These are phyloP conservation scores for Leiothrix lutea DNA, from an alignment of 2,113 vertebrate genomes.

Conservation along the genomic window DNA sequence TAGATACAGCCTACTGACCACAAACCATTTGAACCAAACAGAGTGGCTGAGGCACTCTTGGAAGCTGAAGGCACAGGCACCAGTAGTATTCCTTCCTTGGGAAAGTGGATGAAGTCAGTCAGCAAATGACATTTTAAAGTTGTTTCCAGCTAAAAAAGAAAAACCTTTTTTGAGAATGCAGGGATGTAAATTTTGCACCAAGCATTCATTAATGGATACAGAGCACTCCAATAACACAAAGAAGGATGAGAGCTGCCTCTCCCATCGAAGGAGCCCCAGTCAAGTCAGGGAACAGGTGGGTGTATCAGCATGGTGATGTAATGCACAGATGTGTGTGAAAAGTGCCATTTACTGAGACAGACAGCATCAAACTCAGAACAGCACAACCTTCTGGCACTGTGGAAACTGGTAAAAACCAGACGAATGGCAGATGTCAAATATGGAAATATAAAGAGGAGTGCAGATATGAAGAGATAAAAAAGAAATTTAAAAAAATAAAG, in stretches of 20 bases:
- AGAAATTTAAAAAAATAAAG: neutral
- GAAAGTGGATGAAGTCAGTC: neutral
- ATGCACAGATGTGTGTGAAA: neutral
- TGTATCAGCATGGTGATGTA: neutral
- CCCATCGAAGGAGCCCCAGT: neutral
- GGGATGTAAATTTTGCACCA: neutral
- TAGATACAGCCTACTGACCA: neutral
- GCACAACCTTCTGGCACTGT: neutral
- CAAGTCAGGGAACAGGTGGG: neutral
- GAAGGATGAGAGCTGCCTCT: neutral
- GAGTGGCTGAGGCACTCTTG: neutral
- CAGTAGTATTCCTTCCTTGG: neutral
- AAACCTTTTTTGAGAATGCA: neutral
- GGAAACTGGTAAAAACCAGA: neutral
- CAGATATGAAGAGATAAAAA: neutral
- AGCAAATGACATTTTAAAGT: neutral
- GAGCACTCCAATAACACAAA: neutral
- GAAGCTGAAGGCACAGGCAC: neutral
- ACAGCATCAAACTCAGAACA: neutral
- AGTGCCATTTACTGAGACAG: neutral
- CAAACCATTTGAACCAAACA: neutral
- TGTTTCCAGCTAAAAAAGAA: neutral
- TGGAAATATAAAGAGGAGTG: neutral
- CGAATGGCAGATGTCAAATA: neutral
- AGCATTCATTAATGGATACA: neutral